A percentile compares a stretch with the other conserved stretches of the same genome.
Conservation (phyloP, 2,888 invertebrate species). For the Crioceris asparagi region DNA sequence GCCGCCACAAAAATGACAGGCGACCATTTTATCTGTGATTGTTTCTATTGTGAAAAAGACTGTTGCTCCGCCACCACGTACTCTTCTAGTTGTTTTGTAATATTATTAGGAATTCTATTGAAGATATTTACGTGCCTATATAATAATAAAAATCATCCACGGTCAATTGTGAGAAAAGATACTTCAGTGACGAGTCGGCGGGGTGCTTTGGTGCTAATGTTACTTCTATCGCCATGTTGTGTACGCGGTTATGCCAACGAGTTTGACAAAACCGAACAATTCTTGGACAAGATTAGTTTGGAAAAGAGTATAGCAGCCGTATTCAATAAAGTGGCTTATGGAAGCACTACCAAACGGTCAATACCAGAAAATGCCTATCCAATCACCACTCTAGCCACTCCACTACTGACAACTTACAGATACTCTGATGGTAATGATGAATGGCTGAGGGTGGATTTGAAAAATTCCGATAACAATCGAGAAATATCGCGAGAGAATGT, state of each 20-base stretch:
- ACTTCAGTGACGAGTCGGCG: conserved; percentile 9
- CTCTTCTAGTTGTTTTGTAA: conserved; percentile 19
- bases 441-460: conserved; percentile 37
- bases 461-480: conserved; percentile 23
- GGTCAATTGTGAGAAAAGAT: conserved; percentile 21
- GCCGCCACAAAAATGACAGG: too few species aligned
- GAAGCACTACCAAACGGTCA: conserved; percentile 57
- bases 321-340: conserved; percentile 58
- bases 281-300: conserved; percentile 48
- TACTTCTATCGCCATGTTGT: conserved; percentile 11
- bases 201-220: conserved; percentile 11
- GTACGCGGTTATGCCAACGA: conserved; percentile 28
- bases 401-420: conserved; percentile 47
- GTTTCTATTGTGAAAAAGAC: conserved; percentile 23
- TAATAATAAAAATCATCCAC: conserved; percentile 24
- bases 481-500: conserved; percentile 22
- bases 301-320: conserved; percentile 58
- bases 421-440: conserved; percentile 36
- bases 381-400: conserved; percentile 53
- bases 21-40: conserved; percentile 25
- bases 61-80: conserved; percentile 11
- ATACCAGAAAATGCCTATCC: conserved; percentile 54
- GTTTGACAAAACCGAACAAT: conserved; percentile 36
- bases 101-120: conserved; percentile 28
- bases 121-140: conserved; percentile 34